Conservation (phyloP, 2,113 vertebrate genomes). For the Struthio camelus region DNA sequence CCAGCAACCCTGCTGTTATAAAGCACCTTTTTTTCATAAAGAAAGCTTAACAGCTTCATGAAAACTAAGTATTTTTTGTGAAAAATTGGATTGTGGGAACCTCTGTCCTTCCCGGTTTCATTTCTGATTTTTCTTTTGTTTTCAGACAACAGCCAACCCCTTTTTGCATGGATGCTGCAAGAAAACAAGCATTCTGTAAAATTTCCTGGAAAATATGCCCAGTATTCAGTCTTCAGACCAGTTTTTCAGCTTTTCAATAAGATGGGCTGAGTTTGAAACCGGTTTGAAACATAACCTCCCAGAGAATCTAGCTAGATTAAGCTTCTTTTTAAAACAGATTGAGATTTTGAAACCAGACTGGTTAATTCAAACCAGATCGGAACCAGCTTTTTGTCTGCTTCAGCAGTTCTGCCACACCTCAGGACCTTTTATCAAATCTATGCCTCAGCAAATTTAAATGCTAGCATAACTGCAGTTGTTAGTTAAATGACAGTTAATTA, state of each 20-base stretch:
- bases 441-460: conserved; percentile 60
- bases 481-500: conserved; percentile 65
- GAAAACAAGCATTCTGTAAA: not conserved
- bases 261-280: not conserved
- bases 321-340: not conserved
- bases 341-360: not conserved
- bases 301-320: no score
- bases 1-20: not conserved
- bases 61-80: not conserved
- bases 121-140: not conserved
- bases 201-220: not conserved
- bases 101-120: not conserved
- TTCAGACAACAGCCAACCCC: not conserved
- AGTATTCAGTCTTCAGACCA: accelerated
- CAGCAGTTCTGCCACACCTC: conserved; percentile 48
- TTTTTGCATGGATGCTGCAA: accelerated
- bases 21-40: not conserved
- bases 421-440: conserved; percentile 51
- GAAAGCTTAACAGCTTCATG: not conserved
- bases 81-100: not conserved
- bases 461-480: conserved; percentile 56
- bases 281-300: not conserved
- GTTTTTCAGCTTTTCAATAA: not conserved
- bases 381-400: conserved; percentile 13
- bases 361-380: conserved; percentile 8